Evolutionary conservation across 2,797 vertebrate genomes (phyloP), one percentile per base, ranked within the genome.

Genomic region (Sebastolobus altivelis): DNA sequence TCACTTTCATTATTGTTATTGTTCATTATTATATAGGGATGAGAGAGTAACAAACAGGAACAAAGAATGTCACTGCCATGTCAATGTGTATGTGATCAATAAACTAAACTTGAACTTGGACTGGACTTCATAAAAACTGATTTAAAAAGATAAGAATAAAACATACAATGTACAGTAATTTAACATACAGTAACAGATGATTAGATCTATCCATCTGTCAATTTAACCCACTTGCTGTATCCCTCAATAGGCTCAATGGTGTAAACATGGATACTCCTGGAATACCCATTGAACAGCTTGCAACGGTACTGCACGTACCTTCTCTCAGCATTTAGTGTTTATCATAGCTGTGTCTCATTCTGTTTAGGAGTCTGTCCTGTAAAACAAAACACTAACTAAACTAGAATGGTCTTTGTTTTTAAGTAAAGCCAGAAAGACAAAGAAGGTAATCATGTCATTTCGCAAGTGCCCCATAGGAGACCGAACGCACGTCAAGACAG

Each of bases 371-470:
- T 27, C 61, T 38, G 13, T 38, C 65, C 18, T 60, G 14, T 52
- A 33, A 73, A 74, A 43, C 65, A 55, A 6, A 75, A 72, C 40
- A 49, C 16, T 33, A 60, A 79, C 35, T 72, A 35, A 78, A 71
- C 56, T 16, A 46, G 25, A 75, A 59, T 55, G 58, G 13, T 43
- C 31, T 38, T 81, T 70, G 80, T 83, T 27, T 79, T 67, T 40
- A 37, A 88, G 60, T 73, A 65, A 71, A 69, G 65, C 66, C 75
- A 88, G 35, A 78, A 72, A 75, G 60, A 85, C 77, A 78, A 77
- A 85, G 72, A 67, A 72, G 52, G 74, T 77, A 86, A 84, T 85
- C 69, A 65, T 85, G 82, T 87, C 46, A 76, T 80, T 91, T 88
- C 60, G 29, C 70, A 77, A 82, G 63, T 52, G 70, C 20, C 40